Base-by-base conservation (phyloP, 2,797 vertebrate species). In the Notolepis coatsorum region DNA sequence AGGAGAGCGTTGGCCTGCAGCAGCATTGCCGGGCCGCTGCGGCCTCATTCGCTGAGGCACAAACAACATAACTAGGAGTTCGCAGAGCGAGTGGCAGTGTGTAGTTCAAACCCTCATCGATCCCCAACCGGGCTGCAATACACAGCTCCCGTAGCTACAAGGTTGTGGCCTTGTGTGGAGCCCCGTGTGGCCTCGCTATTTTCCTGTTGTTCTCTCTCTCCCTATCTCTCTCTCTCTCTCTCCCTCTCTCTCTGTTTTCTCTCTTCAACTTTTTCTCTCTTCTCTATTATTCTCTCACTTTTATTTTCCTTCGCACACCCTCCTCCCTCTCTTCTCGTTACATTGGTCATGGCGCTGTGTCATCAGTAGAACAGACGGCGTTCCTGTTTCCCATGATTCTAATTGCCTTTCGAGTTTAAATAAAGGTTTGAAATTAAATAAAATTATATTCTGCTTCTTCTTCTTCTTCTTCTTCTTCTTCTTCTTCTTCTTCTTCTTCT, bases 51-150 rank as follows among this genome's bases (percentile, higher is more conserved):
- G 69, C 63, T 65, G 58, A 63, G 73, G 78, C 61, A 46, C 57
- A 72, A 77, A 72, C 71, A 83, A 80, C 80, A 80, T 43, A 79
- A 79, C 61, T 80, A 71, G 71, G 76, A 79, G 65, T 77, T 65
- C 68, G 66, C 78, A 77, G 73, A 84, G 73, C 76, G 64, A 80
- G 25, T 28, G 9, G 27, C 15, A 28, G 68, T n/a, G n/a, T n/a
- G n/a, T 69, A 77, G 73, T 80, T 81, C 65, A 84, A 82, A 71
- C 87, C 79, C 72, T 68, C 75, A 82, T 84, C 76, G 80, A 69
- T 79, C 68, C 67, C 27, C 60, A 48, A 39, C 50, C 62, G 68
- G 46, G 51, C 73, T 61, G 75, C 54, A 60, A 48, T 71, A 65
- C 47, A 71, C 62, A 30, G 62, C 65, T 53, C 54, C 71, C 46